These are phyloP conservation scores for Cataglyphis altisquamis DNA, from an alignment of 2,888 invertebrate species.

Conservation along the genomic window DNA sequence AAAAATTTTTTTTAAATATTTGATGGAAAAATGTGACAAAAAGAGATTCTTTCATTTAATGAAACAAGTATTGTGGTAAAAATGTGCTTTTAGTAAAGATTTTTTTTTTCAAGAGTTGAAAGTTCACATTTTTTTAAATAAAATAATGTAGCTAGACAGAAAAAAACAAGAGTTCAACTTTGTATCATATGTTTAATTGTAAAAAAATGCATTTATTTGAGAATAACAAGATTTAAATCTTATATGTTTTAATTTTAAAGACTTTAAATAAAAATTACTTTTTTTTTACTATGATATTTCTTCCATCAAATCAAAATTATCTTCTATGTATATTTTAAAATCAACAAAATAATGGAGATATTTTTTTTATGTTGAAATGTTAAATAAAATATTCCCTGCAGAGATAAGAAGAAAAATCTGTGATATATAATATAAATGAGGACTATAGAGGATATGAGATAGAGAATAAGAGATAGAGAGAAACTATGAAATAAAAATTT, in stretches of 20 bases:
- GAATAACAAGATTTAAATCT: neutral
- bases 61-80: neutral
- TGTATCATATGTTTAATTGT: neutral
- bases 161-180: neutral
- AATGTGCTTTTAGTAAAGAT: neutral
- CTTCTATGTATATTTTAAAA: neutral
- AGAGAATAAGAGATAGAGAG: neutral
- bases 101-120: neutral
- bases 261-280: neutral
- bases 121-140: neutral
- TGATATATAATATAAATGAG: neutral
- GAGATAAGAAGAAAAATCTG: neutral
- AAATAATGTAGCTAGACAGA: neutral
- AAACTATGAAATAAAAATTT: neutral
- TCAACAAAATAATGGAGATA: neutral
- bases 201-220: neutral
- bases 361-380: neutral
- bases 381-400: neutral
- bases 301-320: neutral
- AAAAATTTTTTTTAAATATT: neutral
- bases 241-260: neutral
- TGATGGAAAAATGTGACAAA: neutral
- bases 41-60: too few relatives aligned
- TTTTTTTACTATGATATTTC: neutral
- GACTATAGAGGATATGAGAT: neutral